A percentile compares a stretch with the other conserved stretches of the same genome.
Conservation (phyloP, 2,888 invertebrate species). For the Platerodrilus igneus region DNA sequence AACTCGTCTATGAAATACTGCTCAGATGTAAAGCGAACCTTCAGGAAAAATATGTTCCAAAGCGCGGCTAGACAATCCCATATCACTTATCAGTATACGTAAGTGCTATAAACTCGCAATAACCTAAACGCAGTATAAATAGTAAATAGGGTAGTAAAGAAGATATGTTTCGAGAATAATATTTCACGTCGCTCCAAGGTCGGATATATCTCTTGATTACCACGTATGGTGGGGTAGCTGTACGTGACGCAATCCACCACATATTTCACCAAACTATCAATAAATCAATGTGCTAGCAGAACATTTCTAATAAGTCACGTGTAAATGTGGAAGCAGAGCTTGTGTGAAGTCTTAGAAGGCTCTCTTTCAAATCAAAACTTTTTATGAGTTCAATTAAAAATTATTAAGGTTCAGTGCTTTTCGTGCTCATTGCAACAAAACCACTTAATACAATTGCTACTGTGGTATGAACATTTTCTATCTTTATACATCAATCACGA, state of each 20-base stretch:
- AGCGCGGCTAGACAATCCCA: too few relatives aligned
- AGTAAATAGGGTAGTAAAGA: constrained; percentile 44
- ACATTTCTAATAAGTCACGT: too few relatives aligned
- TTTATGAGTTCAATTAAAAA: too few relatives aligned
- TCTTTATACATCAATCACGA: constrained; percentile 15
- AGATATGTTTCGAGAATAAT: constrained; percentile 43
- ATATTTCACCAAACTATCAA: constrained; percentile 44
- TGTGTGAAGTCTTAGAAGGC: too few relatives aligned
- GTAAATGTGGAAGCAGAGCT: too few relatives aligned
- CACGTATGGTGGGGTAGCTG: constrained; percentile 32
- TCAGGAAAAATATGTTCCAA: too few relatives aligned
- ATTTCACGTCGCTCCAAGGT: constrained; percentile 45
- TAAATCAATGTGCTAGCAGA: constrained; percentile 45
- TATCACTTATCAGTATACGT: too few relatives aligned
- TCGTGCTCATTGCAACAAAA: too few relatives aligned
- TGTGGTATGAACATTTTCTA: constrained; percentile 1
- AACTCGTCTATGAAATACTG: too few relatives aligned
- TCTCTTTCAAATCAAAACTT: too few relatives aligned
- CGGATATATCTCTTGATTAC: constrained; percentile 49
- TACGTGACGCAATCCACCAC: constrained; percentile 45
- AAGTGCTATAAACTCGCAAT: constrained; percentile 35
- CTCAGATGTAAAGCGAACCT: too few relatives aligned
- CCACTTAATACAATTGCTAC: constrained; percentile 3
- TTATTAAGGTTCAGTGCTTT: too few relatives aligned
- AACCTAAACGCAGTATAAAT: constrained; percentile 43